These are phyloP conservation scores for Diabrotica virgifera DNA, from an alignment of 1,140 invertebrate species.

Conservation along the genomic window DNA sequence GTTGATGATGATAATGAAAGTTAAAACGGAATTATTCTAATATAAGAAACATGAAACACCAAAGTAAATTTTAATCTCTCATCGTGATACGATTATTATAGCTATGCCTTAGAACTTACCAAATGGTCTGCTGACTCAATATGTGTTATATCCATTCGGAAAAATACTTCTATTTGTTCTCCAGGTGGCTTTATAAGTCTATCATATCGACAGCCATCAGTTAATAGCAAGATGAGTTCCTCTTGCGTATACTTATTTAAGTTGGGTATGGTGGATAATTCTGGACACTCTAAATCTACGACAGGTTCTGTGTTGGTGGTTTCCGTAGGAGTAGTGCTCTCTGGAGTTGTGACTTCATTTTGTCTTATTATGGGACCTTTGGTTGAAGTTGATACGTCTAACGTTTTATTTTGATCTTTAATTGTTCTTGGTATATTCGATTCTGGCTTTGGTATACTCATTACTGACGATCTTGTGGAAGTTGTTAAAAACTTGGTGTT, in stretches of 20 bases:
- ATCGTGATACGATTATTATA: not conserved
- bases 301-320: not conserved
- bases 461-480: not conserved
- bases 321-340: not conserved
- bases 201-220: slow-evolving; percentile 73
- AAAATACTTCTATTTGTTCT: slow-evolving; percentile 33
- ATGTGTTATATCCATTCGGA: slow-evolving; percentile 44
- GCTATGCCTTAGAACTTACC: slow-evolving; percentile 40
- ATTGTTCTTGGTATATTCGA: not conserved
- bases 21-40: no score
- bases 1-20: no score
- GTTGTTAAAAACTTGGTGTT: no score
- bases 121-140: slow-evolving; percentile 46
- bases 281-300: slow-evolving; percentile 5
- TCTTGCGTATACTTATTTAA: slow-evolving; percentile 58
- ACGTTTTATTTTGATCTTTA: not conserved
- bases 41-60: no score
- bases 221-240: slow-evolving; percentile 65
- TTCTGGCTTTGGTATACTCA: not conserved
- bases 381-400: not conserved
- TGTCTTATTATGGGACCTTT: not conserved
- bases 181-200: slow-evolving; percentile 61
- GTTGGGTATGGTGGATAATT: not conserved
- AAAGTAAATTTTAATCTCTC: no score
- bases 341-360: not conserved